Evolutionary conservation across 2,113 vertebrate genomes (phyloP).

Genomic region (Halcyon senegalensis): DNA sequence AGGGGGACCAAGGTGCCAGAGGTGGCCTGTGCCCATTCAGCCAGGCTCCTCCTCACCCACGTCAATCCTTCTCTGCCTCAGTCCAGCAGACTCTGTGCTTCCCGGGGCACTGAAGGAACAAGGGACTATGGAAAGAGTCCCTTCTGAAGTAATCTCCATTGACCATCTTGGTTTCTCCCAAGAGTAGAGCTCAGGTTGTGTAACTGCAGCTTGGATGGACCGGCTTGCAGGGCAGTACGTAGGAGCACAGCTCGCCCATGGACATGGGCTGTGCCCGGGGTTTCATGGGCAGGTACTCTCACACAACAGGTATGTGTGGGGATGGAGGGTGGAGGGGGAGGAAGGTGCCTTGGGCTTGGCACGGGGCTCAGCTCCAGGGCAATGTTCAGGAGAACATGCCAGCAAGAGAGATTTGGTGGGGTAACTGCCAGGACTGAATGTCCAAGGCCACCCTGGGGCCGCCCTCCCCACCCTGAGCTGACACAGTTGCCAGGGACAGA

Average conservation of each 20-base stretch:
- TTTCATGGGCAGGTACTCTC: not conserved
- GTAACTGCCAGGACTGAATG: too few species aligned
- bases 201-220: not conserved
- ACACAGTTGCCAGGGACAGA: not conserved
- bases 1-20: not conserved
- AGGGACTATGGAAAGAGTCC: not conserved
- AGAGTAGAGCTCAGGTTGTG: not conserved
- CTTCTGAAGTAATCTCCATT: not conserved
- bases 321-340: not conserved
- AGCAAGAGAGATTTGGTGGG: not conserved
- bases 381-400: not conserved
- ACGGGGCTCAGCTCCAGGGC: not conserved
- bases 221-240: not conserved
- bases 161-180: not conserved
- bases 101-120: not conserved
- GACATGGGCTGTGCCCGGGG: not conserved
- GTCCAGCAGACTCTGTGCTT: fast-evolving
- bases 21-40: not conserved
- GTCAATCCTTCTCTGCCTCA: not conserved
- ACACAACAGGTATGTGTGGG: not conserved
- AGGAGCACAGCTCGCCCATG: not conserved
- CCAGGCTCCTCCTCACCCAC: not conserved
- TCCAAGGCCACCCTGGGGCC: not conserved
- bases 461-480: not conserved
- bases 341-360: not conserved